Evolutionary conservation across 2,888 invertebrate species (phyloP).

Genomic region (Cephus nigrinus): DNA sequence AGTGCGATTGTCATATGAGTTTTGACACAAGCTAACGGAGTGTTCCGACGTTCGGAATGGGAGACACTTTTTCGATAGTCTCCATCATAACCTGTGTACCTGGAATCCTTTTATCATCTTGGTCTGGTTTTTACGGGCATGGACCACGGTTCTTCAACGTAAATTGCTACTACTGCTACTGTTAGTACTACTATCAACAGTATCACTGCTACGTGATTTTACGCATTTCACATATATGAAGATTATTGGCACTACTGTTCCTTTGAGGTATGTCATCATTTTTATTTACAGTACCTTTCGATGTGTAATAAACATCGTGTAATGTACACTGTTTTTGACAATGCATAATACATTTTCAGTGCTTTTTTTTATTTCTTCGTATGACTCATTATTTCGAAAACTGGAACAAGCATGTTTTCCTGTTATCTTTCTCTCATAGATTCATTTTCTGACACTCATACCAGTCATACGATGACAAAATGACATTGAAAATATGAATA

Average conservation of each 20-base stretch:
- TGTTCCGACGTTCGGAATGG: background rate
- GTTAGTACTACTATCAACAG: background rate
- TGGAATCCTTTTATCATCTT: background rate
- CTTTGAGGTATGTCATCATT: background rate
- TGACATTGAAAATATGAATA: background rate
- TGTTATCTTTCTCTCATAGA: background rate
- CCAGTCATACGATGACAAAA: background rate
- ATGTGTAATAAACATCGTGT: background rate
- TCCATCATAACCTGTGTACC: background rate
- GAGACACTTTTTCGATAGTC: background rate
- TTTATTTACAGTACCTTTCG: background rate
- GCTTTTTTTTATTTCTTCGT: background rate
- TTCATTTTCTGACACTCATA: background rate
- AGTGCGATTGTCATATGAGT: background rate
- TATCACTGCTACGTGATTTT: background rate
- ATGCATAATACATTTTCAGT: background rate
- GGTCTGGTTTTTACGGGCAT: background rate
- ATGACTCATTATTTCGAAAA: background rate
- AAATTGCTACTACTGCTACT: background rate
- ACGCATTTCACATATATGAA: background rate
- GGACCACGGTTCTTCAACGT: background rate
- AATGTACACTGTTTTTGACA: background rate
- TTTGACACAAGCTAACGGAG: background rate
- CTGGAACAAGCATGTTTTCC: too few species aligned
- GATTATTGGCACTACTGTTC: background rate